Evolutionary conservation across 2,797 vertebrate genomes (phyloP).

Genomic region (Podarcis siculus): DNA sequence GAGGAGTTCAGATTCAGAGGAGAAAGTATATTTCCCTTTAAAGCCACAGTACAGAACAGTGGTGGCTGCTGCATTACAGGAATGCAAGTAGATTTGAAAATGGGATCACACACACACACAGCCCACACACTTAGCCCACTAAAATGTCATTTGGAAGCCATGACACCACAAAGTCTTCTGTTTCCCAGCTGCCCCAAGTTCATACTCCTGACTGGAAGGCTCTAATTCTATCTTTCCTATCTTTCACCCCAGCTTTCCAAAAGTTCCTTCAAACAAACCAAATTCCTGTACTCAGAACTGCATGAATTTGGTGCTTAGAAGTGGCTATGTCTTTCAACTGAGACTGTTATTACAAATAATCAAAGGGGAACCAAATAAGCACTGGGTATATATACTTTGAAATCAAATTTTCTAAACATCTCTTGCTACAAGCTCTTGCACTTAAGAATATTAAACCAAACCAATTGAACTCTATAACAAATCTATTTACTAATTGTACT

Average conservation of each 20-base stretch:
- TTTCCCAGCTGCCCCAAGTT: background rate
- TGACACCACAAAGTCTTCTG: background rate
- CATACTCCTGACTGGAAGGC: background rate
- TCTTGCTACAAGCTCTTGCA: too few relatives aligned
- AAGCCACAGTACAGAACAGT: background rate
- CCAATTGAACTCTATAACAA: too few relatives aligned
- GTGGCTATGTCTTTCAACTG: too few relatives aligned
- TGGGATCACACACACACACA: background rate
- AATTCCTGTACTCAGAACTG: background rate
- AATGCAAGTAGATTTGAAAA: background rate
- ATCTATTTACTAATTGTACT: too few relatives aligned
- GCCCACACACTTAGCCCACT: background rate
- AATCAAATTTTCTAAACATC: too few relatives aligned
- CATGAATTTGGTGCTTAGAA: background rate
- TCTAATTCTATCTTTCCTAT: background rate
- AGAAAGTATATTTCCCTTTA: slow-evolving; percentile 13
- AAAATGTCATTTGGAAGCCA: background rate
- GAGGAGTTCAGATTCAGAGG: slow-evolving; percentile 32
- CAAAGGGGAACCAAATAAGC: too few relatives aligned
- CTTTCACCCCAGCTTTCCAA: background rate
- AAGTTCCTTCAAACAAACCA: background rate
- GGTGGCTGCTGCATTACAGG: background rate
- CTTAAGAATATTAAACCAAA: too few relatives aligned
- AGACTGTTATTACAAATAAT: too few relatives aligned
- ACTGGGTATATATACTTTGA: too few relatives aligned